phyloP scores from a whole-genome alignment of 2,113 vertebrate genomes.

The Syrmaticus mikado region DNA sequence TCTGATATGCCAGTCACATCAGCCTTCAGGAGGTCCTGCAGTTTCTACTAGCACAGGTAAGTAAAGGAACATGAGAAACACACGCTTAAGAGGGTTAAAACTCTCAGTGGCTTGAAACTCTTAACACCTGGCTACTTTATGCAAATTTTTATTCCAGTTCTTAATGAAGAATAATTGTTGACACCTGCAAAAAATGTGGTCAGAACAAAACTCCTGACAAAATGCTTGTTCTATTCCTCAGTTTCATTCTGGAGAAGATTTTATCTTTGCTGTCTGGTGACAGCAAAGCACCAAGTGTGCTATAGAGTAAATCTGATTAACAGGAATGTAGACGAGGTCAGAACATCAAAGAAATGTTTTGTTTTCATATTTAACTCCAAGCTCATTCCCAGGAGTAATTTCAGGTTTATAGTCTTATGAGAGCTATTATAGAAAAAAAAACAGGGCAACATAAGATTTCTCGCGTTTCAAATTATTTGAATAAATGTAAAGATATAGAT shows the following conservation, averaged over 20 bases:
- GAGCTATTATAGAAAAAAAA: background rate
- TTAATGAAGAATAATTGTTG: background rate
- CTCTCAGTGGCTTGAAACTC: background rate
- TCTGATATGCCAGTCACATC: background rate
- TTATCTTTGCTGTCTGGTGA: background rate
- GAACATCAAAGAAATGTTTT: background rate
- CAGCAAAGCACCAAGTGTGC: rapidly evolving
- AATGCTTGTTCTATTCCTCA: background rate
- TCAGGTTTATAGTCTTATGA: background rate
- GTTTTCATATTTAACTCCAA: background rate
- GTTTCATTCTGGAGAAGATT: background rate
- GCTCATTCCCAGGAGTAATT: background rate
- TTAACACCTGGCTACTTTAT: background rate
- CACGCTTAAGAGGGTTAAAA: background rate
- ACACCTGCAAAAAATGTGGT: background rate
- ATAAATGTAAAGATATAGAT: background rate
- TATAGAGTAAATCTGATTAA: slow-evolving; percentile 8
- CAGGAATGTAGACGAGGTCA: background rate
- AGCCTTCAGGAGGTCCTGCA: background rate
- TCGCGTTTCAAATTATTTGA: background rate
- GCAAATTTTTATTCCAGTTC: background rate
- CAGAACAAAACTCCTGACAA: background rate
- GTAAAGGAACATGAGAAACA: background rate
- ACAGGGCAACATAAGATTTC: background rate
- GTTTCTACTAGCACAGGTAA: no score